Percentiles rank a stretch among this genome's conserved stretches.
Conservation (phyloP, 2,888 invertebrate species). For the Drosophila barbarae region DNA sequence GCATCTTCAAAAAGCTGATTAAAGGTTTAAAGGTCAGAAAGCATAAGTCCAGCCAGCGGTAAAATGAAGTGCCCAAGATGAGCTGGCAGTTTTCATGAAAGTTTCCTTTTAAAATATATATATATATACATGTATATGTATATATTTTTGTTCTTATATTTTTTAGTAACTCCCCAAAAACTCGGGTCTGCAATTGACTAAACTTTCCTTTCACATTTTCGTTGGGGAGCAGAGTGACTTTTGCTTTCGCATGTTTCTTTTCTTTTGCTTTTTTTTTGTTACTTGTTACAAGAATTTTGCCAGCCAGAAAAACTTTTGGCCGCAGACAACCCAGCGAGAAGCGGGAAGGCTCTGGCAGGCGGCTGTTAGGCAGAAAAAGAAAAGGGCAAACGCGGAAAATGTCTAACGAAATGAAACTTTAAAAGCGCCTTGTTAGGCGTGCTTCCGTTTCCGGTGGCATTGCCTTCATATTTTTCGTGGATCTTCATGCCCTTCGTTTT, state of each 20-base stretch:
- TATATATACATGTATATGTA: not conserved
- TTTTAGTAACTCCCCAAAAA: constrained; percentile 16
- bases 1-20: not conserved
- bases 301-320: constrained; percentile 35
- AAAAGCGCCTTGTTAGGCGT: constrained; percentile 71
- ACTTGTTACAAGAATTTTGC: constrained; percentile 18
- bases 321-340: constrained; percentile 44
- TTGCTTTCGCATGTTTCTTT: constrained; percentile 23
- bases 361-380: constrained; percentile 21
- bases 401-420: constrained; percentile 70
- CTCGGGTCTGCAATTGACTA: constrained; percentile 26
- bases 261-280: not conserved
- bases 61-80: constrained; percentile 27
- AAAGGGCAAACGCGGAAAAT: constrained; percentile 45
- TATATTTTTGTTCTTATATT: constrained; percentile 1
- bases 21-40: constrained; percentile 3
- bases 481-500: not conserved
- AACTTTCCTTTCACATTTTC: constrained; percentile 37
- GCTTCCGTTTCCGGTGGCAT: constrained; percentile 63
- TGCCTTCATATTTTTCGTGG: constrained; percentile 10
- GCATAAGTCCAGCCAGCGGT: constrained; percentile 7
- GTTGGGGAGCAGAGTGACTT: constrained; percentile 19
- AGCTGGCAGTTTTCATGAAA: constrained; percentile 30
- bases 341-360: not conserved
- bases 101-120: constrained; percentile 4